A percentile compares a stretch with the other conserved stretches of the same genome.
Conservation (phyloP, 2,888 invertebrate genomes). For the Psococerastis gibbosa region DNA sequence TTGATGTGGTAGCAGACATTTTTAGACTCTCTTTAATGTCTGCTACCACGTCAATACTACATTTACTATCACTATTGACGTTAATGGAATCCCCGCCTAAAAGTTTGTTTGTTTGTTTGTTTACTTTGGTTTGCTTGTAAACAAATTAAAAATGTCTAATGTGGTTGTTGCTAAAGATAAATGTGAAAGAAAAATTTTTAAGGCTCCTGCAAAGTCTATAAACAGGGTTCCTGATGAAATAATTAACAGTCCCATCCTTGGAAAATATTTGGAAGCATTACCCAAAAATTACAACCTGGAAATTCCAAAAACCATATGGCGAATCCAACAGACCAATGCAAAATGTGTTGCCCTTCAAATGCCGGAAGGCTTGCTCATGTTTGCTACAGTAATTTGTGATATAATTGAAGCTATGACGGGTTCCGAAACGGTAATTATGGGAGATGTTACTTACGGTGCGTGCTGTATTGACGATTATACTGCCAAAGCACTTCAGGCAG, state of each 20-base stretch:
- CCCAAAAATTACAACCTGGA: slow-evolving; percentile 97
- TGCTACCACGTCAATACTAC: too few relatives aligned
- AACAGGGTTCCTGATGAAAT: slow-evolving; percentile 69
- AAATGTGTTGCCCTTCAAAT: slow-evolving; percentile 88
- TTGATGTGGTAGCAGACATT: too few relatives aligned
- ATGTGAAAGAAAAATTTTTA: slow-evolving; percentile 59
- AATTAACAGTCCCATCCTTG: slow-evolving; percentile 50
- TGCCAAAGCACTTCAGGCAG: slow-evolving; percentile 73
- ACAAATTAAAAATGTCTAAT: too few relatives aligned
- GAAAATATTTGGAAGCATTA: slow-evolving; percentile 50
- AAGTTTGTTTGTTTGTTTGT: too few relatives aligned
- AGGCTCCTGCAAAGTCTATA: slow-evolving; percentile 44
- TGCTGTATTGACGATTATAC: slow-evolving; percentile 97
- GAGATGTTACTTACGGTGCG: slow-evolving; percentile 97
- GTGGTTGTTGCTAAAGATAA: slow-evolving; percentile 53
- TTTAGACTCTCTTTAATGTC: too few relatives aligned
- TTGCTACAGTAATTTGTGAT: slow-evolving; percentile 80
- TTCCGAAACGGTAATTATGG: slow-evolving; percentile 90
- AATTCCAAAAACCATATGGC: slow-evolving; percentile 94
- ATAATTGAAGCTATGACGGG: slow-evolving; percentile 76
- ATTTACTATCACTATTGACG: too few relatives aligned
- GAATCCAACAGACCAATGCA: slow-evolving; percentile 63
- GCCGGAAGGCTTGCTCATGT: slow-evolving; percentile 89
- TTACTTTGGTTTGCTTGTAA: too few relatives aligned
- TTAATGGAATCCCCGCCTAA: too few relatives aligned